These are phyloP conservation scores for Trichomycterus rosablanca DNA, from an alignment of 2,113 vertebrate genomes.

Conservation along the genomic window DNA sequence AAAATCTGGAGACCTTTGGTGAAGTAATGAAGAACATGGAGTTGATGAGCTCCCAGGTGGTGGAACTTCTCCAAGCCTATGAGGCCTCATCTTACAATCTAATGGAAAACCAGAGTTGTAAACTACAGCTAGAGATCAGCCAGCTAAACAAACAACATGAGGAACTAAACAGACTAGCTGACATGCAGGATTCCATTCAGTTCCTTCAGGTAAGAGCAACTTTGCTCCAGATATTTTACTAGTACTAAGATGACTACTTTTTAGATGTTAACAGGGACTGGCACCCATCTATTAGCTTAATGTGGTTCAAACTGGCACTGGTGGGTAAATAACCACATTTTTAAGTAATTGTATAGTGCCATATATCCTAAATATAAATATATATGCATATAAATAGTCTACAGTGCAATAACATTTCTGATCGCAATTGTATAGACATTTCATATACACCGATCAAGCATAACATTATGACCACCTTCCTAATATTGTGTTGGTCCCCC, in stretches of 20 bases:
- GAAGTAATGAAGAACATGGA: conserved; percentile 50
- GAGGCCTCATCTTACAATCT: conserved; percentile 47
- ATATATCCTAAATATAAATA: too few species aligned
- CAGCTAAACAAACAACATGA: conserved; percentile 52
- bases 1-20: conserved; percentile 52
- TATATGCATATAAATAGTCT: too few species aligned
- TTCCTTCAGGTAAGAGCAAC: conserved; percentile 63
- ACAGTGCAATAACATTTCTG: too few species aligned
- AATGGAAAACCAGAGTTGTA: conserved; percentile 48
- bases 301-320: neutral
- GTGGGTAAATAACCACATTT: too few species aligned
- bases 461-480: too few species aligned
- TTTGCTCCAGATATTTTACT: too few species aligned
- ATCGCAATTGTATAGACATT: too few species aligned
- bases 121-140: conserved; percentile 59
- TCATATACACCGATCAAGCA: too few species aligned
- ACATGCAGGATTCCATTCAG: conserved; percentile 55
- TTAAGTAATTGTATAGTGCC: too few species aligned
- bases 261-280: neutral
- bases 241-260: neutral
- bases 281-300: too few species aligned
- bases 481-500: too few species aligned
- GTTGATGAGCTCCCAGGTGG: conserved; percentile 49
- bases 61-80: conserved; percentile 51
- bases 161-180: conserved; percentile 53